Evolutionary conservation across 2,888 invertebrate genomes (phyloP).

Genomic region (Eudasyphora cyanicolor): DNA sequence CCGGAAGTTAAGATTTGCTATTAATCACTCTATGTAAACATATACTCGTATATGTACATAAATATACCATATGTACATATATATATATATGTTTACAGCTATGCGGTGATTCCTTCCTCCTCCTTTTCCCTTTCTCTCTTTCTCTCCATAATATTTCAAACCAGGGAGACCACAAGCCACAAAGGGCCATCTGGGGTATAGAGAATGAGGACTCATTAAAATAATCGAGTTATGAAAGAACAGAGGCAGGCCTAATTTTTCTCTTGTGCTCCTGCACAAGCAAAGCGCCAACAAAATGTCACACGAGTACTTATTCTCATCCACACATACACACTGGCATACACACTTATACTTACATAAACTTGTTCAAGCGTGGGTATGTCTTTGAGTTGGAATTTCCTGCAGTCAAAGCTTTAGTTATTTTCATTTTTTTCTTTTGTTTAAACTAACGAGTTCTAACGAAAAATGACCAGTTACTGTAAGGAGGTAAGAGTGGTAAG

Average conservation of each 20-base stretch:
- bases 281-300: background rate
- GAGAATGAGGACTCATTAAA: slow-evolving; percentile 19
- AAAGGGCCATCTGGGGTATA: background rate
- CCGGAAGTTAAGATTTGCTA: slow-evolving; percentile 17
- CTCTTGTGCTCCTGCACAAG: background rate
- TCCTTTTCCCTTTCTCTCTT: background rate
- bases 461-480: too few species aligned
- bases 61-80: background rate
- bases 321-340: background rate
- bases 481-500: background rate
- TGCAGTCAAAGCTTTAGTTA: background rate
- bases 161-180: background rate
- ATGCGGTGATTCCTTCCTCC: background rate
- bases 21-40: background rate
- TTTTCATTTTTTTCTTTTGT: background rate
- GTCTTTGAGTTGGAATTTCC: background rate
- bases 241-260: background rate
- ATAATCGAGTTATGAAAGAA: slow-evolving; percentile 32
- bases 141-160: background rate
- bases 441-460: background rate
- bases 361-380: background rate
- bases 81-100: background rate
- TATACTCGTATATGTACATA: background rate
- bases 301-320: background rate
- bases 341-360: background rate